Evolutionary conservation across 2,113 vertebrate species (phyloP).

Genomic region (Onychostoma macrolepis): DNA sequence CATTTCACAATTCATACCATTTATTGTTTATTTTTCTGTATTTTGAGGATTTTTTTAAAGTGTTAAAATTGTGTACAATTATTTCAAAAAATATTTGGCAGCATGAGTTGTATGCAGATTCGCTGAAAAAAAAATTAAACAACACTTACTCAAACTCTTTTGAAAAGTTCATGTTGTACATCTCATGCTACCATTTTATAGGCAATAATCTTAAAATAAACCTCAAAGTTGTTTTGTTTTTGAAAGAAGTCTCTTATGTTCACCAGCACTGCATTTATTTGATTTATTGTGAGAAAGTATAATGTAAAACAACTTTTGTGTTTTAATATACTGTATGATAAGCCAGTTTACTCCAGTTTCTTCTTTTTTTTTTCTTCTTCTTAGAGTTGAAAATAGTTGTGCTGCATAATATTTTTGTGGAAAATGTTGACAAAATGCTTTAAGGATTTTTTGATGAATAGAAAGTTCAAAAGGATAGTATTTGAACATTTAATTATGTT

Average conservation of each 20-base stretch:
- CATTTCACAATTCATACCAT: no score
- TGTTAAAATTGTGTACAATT: not conserved
- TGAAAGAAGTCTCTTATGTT: not conserved
- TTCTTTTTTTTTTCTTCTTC: not conserved
- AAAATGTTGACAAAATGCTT: not conserved
- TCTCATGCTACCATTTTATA: not conserved
- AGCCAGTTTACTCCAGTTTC: not conserved
- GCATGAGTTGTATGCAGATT: not conserved
- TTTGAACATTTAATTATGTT: not conserved
- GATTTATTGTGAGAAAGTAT: not conserved
- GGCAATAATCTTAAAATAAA: not conserved
- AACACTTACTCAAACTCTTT: not conserved
- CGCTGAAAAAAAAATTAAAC: not conserved
- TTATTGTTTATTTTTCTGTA: not conserved
- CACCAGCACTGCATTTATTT: not conserved
- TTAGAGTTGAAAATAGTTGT: not conserved
- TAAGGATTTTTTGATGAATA: not conserved
- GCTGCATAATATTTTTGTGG: not conserved
- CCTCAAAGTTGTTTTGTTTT: not conserved
- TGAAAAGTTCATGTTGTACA: not conserved
- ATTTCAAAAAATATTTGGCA: no score
- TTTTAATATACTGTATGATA: not conserved
- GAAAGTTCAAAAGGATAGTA: not conserved
- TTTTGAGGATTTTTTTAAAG: not conserved
- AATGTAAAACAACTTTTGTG: not conserved